A percentile compares a stretch with the other conserved stretches of the same genome.
These are phyloP conservation scores for Drosophila albomicans DNA, from an alignment of 1,140 invertebrate species.

Conservation along the genomic window DNA sequence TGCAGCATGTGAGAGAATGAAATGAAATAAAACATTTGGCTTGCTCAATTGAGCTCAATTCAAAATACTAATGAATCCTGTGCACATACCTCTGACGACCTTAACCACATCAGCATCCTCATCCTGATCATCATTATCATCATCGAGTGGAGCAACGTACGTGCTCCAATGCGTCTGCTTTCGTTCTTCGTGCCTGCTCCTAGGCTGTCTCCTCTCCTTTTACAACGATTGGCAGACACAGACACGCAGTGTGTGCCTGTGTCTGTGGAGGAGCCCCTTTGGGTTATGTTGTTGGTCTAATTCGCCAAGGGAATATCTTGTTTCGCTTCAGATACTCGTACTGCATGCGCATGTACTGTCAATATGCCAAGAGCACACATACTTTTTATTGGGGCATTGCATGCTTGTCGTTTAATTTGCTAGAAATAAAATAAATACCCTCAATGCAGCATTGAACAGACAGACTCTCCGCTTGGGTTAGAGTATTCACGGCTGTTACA, in stretches of 20 bases:
- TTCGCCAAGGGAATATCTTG: slow-evolving; percentile 34
- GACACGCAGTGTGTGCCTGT: no score
- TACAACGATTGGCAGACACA: slow-evolving; percentile 1
- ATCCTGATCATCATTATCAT: background rate
- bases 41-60: slow-evolving; percentile 9
- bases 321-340: slow-evolving; percentile 22
- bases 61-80: slow-evolving; percentile 22
- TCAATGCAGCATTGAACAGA: background rate
- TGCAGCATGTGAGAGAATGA: background rate
- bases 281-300: slow-evolving; percentile 19
- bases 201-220: background rate
- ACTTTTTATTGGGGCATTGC: background rate
- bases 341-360: slow-evolving; percentile 28
- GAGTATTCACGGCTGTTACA: slow-evolving; percentile 6
- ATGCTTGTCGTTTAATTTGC: background rate
- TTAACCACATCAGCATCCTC: background rate
- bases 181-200: no score
- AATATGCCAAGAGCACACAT: slow-evolving; percentile 25
- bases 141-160: slow-evolving; percentile 24
- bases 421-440: background rate
- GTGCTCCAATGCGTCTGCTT: slow-evolving; percentile 6
- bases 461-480: background rate
- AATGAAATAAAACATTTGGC: slow-evolving; percentile 9
- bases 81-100: slow-evolving; percentile 11
- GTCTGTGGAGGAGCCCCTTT: background rate